Conservation (phyloP, 1,140 invertebrate genomes). For the Maniola jurtina region DNA sequence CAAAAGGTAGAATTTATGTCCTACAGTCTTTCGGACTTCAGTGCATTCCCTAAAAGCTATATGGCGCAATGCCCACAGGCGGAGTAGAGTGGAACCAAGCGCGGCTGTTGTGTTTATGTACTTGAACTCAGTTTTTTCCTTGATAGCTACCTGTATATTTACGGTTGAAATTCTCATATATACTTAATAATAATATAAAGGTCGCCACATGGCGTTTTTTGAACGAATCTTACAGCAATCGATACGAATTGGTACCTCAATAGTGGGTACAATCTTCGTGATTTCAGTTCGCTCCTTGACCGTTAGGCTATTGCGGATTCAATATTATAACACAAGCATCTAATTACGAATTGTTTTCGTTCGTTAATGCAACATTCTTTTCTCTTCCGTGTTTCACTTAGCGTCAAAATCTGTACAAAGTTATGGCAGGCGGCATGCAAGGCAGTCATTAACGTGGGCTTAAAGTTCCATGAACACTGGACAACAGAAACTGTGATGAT, state of each 20-base stretch:
- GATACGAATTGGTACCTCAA: too few species aligned
- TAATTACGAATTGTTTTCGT: background rate
- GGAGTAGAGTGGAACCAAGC: too few species aligned
- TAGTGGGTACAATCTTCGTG: background rate
- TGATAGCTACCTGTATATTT: too few species aligned
- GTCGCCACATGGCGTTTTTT: too few species aligned
- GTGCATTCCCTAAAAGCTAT: too few species aligned
- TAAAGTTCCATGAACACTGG: background rate
- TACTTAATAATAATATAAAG: too few species aligned
- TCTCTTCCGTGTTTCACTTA: slow-evolving; percentile 8
- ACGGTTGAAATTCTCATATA: too few species aligned
- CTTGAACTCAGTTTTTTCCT: too few species aligned
- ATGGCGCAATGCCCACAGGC: too few species aligned
- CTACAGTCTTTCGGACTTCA: background rate
- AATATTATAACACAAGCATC: background rate
- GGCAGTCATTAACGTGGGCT: slow-evolving; percentile 6
- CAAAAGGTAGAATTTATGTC: background rate
- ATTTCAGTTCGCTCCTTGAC: background rate
- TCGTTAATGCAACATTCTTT: slow-evolving; percentile 2
- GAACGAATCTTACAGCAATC: too few species aligned
- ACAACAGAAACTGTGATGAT: background rate
- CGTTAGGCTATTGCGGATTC: background rate
- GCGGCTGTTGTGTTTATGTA: too few species aligned
- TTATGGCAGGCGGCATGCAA: slow-evolving; percentile 9
- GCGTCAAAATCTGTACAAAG: slow-evolving; percentile 5